A percentile compares a stretch with the other conserved stretches of the same genome.
phyloP scores from a whole-genome alignment of 2,113 vertebrate species.

The Nesoenas mayeri region DNA sequence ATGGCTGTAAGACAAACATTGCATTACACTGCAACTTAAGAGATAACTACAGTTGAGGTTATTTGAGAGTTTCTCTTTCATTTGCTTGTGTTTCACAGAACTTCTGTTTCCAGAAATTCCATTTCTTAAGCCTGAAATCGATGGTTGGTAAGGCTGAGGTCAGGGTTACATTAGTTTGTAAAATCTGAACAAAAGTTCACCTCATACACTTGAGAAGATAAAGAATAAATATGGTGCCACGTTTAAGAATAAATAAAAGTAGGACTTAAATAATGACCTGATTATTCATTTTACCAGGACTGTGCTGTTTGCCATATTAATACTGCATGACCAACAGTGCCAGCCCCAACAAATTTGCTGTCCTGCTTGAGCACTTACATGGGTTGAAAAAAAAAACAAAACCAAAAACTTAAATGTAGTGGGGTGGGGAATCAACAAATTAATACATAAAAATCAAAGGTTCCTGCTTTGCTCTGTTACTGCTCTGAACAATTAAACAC shows the following conservation, averaged over 20 bases:
- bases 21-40: not conserved
- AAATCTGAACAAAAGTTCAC: not conserved
- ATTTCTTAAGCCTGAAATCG: not conserved
- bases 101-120: not conserved
- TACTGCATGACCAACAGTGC: not conserved
- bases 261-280: not conserved
- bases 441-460: not conserved
- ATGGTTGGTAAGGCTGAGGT: not conserved
- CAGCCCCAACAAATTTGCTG: not conserved
- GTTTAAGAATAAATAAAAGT: not conserved
- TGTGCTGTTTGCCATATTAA: not conserved
- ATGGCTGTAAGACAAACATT: not conserved
- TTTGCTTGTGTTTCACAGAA: not conserved
- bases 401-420: not conserved
- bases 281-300: not conserved
- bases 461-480: not conserved
- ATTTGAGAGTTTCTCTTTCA: not conserved
- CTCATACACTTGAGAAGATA: not conserved
- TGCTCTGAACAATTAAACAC: not conserved
- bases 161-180: not conserved
- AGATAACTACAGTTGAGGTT: not conserved
- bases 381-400: not conserved
- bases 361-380: not conserved
- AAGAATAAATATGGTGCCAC: not conserved
- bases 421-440: accelerated